Evolutionary conservation across 2,113 vertebrate genomes (phyloP), one percentile per base, ranked within the genome.

Genomic region (Misgurnus mizolepis): DNA sequence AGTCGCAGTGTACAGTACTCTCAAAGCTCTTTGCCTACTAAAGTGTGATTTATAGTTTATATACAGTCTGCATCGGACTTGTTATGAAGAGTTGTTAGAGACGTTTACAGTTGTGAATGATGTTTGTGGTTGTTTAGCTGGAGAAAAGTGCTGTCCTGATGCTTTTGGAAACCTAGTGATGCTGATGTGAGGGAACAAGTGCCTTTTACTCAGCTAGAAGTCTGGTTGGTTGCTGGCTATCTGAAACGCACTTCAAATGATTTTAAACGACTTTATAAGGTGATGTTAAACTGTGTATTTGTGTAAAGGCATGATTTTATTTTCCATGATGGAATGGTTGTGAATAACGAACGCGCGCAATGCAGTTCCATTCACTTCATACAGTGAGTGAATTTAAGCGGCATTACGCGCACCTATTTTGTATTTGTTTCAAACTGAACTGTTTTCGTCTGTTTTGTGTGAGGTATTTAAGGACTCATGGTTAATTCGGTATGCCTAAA

Each of bases 141-240:
- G 17, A 39, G 27, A 76, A 76, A 64, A 76, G 60, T 66, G 18
- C 14, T 14, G 9, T 40, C 6, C 47, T 18, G 70, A 18, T 41
- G 39, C 34, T 73, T 15, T 56, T 41, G 40, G 50, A 18, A 4
- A 12, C 18, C 18, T 41, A 5, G 18, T 64, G 72, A 7, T 75
- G 72, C 72, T 75, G 72, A 75, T 75, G 72, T 45, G 47, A 76
- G 47, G 47, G 15, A 66, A 5, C 22, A 76, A 66, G 61, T 76
- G 15, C 58, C 4, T 49, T 47, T 47, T 22, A n/a, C 18, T 15
- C 41, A 62, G 58, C 10, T 39, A 34, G 58, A 75, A 62, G n/a
- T 61, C 56, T 4, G 7, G 15, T 27, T 14, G 34, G n/a, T 60
- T 7, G 14, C 41, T 34, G 43, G 12, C 6, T 18, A 66, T 66